These are phyloP conservation scores for Numenius phaeopus DNA, from an alignment of 2,797 vertebrate species.

Conservation along the genomic window DNA sequence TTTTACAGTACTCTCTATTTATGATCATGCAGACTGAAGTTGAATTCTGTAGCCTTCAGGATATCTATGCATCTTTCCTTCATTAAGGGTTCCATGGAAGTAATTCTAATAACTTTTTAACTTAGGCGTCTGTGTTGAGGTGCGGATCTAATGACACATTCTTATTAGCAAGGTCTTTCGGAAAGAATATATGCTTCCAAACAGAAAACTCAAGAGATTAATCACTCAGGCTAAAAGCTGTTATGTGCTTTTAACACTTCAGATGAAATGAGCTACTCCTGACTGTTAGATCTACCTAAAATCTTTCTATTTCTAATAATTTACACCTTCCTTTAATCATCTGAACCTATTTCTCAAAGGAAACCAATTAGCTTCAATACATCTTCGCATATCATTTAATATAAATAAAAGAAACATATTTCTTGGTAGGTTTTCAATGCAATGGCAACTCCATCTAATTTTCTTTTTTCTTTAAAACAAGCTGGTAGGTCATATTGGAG, in stretches of 20 bases:
- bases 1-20: neutral
- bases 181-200: neutral
- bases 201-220: conserved; percentile 8
- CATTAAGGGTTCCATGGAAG: neutral
- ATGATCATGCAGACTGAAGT: neutral
- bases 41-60: neutral
- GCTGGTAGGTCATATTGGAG: neutral
- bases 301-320: conserved; percentile 23
- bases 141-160: neutral
- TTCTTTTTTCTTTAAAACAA: neutral
- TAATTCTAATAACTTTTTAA: neutral
- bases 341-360: neutral
- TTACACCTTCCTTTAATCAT: neutral
- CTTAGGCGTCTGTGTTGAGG: neutral
- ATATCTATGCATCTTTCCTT: neutral
- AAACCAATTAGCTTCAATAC: neutral
- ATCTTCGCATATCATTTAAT: neutral
- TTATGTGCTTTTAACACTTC: neutral
- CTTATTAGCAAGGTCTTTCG: neutral
- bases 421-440: neutral
- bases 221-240: conserved; percentile 26
- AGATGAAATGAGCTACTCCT: neutral
- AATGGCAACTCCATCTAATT: neutral
- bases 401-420: neutral
- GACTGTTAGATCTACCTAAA: conserved; percentile 2